phyloP scores from a whole-genome alignment of 64 coral and sea anemone genomes.

The Montipora cactus region DNA sequence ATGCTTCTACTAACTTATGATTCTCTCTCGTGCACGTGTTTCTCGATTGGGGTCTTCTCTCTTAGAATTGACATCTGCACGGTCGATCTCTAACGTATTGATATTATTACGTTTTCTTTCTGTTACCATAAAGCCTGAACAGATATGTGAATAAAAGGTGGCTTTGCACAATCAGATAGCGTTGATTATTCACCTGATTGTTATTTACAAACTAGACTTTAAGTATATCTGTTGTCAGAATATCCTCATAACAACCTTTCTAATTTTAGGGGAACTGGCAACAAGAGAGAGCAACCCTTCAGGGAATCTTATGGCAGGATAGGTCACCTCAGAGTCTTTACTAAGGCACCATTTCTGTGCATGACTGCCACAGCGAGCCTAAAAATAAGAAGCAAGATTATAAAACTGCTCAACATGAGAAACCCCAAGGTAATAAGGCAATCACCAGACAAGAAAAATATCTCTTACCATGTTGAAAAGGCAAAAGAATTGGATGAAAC shows the following conservation, averaged over 20 bases:
- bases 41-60: no score
- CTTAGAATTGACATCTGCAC: no score
- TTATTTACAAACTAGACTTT: no score
- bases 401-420: slow-evolving; percentile 48
- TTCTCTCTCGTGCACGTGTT: no score
- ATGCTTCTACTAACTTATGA: no score
- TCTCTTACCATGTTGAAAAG: background rate
- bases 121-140: no score
- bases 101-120: no score
- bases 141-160: no score
- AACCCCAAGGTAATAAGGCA: slow-evolving; percentile 25
- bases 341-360: slow-evolving; percentile 46
- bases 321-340: slow-evolving; percentile 51
- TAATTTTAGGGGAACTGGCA: background rate
- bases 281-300: background rate
- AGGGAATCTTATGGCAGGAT: slow-evolving; percentile 41
- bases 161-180: no score
- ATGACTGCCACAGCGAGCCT: slow-evolving; percentile 57
- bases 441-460: slow-evolving; percentile 35
- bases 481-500: background rate
- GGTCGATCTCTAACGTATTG: no score
- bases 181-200: no score
- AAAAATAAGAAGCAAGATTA: slow-evolving; percentile 32
- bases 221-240: no score
- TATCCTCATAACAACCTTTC: background rate